phyloP scores from a whole-genome alignment of 2,113 vertebrate genomes.

The Chaenocephalus aceratus region DNA sequence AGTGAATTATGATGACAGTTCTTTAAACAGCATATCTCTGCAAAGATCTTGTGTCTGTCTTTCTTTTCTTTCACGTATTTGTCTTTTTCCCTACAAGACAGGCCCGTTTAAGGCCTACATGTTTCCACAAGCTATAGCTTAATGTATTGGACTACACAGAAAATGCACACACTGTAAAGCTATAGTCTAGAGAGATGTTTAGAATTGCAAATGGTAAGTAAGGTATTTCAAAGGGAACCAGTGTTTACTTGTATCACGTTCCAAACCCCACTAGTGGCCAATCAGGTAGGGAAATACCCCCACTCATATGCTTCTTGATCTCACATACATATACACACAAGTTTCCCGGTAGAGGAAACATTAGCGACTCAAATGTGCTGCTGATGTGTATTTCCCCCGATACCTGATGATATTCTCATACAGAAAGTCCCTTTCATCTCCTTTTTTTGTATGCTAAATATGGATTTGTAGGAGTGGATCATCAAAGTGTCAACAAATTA shows the following conservation, averaged over 20 bases:
- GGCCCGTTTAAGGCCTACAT: slow-evolving; percentile 7
- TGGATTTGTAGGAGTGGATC: slow-evolving; percentile 23
- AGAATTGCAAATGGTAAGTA: slow-evolving; percentile 78
- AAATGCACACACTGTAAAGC: slow-evolving; percentile 27
- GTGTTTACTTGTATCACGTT: slow-evolving; percentile 75
- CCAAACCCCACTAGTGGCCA: slow-evolving; percentile 66
- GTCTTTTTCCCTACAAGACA: not conserved
- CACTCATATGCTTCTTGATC: slow-evolving; percentile 49
- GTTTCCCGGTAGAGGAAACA: slow-evolving; percentile 66
- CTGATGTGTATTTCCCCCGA: slow-evolving; percentile 62
- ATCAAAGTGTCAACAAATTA: slow-evolving; percentile 59
- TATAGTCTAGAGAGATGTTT: slow-evolving; percentile 66
- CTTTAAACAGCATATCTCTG: slow-evolving; percentile 24
- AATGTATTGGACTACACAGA: not conserved
- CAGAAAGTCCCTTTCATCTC: slow-evolving; percentile 70
- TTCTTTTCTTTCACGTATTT: not conserved
- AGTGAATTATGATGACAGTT: slow-evolving; percentile 47
- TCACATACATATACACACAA: not conserved
- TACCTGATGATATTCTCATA: slow-evolving; percentile 54
- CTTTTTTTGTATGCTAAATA: slow-evolving; percentile 34
- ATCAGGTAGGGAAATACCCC: slow-evolving; percentile 73
- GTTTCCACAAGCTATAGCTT: not conserved
- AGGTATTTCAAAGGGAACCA: slow-evolving; percentile 71
- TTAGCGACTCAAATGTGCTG: slow-evolving; percentile 61
- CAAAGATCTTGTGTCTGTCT: slow-evolving; percentile 9